These are phyloP conservation scores for mouse (Mus musculus) DNA, from an alignment of 2,113 vertebrate genomes.

Conservation along the genomic window DNA sequence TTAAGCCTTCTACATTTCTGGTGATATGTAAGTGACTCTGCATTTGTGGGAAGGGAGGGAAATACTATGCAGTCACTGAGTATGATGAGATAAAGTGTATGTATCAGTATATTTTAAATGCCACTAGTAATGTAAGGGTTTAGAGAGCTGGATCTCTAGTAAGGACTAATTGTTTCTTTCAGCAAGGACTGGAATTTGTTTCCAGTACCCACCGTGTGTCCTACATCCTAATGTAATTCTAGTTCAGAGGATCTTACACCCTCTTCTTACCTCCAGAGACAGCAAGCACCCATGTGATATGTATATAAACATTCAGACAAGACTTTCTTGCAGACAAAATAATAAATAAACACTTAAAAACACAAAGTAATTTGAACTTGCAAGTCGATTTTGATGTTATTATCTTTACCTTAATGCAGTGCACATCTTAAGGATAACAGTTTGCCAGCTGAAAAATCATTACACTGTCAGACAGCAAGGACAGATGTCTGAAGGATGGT, in stretches of 20 bases:
- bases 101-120: not conserved
- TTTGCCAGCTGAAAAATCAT: not conserved
- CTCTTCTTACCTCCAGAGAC: not conserved
- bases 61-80: not conserved
- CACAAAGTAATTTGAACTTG: not conserved
- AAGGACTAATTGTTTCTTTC: not conserved
- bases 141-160: not conserved
- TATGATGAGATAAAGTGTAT: not conserved
- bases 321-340: not conserved
- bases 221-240: not conserved
- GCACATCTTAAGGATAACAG: not conserved
- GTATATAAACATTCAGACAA: not conserved
- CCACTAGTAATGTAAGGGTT: not conserved
- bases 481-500: not conserved
- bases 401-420: not conserved
- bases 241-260: not conserved
- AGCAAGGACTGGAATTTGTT: not conserved
- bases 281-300: too few species aligned
- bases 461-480: not conserved
- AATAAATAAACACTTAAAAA: not conserved
- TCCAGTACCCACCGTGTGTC: too few species aligned
- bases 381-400: slow-evolving; percentile 43
- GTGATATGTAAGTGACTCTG: not conserved
- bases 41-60: not conserved
- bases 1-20: slow-evolving; percentile 24